phyloP scores from a whole-genome alignment of 1,140 invertebrate species.

The Trichogramma pretiosum region DNA sequence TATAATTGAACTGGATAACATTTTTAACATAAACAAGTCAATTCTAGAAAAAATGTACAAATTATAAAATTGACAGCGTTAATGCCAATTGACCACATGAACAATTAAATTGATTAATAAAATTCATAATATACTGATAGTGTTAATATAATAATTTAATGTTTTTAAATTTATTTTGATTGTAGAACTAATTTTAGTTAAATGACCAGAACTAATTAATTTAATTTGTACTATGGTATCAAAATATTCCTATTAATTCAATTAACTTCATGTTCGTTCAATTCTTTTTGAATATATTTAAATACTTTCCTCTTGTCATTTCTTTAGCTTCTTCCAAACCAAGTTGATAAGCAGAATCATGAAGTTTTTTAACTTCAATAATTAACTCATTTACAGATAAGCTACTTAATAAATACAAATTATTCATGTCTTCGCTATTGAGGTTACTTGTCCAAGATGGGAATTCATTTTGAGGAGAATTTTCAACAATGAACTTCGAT shows the following conservation, averaged over 20 bases:
- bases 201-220: too few species aligned
- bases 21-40: too few species aligned
- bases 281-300: constrained; percentile 69
- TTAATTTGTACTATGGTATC: too few species aligned
- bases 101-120: not conserved
- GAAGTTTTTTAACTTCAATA: constrained; percentile 84
- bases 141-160: not conserved
- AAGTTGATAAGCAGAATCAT: constrained; percentile 87
- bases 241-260: not conserved
- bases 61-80: too few species aligned
- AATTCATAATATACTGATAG: not conserved
- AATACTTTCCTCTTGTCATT: constrained; percentile 90
- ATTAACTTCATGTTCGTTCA: constrained; percentile 6
- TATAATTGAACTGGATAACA: too few species aligned
- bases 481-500: constrained; percentile 44
- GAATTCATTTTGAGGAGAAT: constrained; percentile 35
- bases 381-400: constrained; percentile 72
- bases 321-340: constrained; percentile 91
- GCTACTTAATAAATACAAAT: constrained; percentile 59
- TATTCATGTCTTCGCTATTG: constrained; percentile 39
- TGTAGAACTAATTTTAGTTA: too few species aligned
- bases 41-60: too few species aligned
- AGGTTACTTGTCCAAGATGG: constrained; percentile 34
- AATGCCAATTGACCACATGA: too few species aligned
- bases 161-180: too few species aligned